Evolutionary conservation across 2,797 vertebrate genomes (phyloP).

Genomic region (Smutsia gigantea): DNA sequence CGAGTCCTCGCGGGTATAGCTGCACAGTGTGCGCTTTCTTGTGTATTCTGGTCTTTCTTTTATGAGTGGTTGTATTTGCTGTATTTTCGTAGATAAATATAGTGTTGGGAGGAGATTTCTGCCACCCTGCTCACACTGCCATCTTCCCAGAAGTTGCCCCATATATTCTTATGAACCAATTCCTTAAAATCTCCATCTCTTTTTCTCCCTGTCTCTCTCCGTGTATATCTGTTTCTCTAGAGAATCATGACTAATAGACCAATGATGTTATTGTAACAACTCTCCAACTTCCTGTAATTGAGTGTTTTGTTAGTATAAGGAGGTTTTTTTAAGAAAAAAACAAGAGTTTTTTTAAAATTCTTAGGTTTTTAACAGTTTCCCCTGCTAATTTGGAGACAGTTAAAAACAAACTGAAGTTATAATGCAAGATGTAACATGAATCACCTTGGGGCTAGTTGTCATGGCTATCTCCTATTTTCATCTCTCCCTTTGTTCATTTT

Average conservation of each 20-base stretch:
- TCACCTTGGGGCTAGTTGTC: neutral
- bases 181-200: neutral
- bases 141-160: no score
- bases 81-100: no score
- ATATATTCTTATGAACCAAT: neutral
- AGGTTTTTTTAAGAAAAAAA: neutral
- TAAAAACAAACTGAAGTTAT: constrained; percentile 22
- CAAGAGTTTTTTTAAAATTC: neutral
- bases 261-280: neutral
- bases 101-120: no score
- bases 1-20: no score
- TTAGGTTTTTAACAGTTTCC: neutral
- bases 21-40: no score
- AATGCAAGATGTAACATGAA: neutral
- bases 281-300: neutral
- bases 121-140: no score
- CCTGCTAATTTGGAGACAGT: constrained; percentile 10
- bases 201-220: neutral
- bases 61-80: no score
- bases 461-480: neutral
- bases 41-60: no score
- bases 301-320: neutral
- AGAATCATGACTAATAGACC: neutral
- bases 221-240: neutral
- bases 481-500: neutral